Conservation (phyloP, 1,140 invertebrate genomes). For the Drosophila pallidifrons region DNA sequence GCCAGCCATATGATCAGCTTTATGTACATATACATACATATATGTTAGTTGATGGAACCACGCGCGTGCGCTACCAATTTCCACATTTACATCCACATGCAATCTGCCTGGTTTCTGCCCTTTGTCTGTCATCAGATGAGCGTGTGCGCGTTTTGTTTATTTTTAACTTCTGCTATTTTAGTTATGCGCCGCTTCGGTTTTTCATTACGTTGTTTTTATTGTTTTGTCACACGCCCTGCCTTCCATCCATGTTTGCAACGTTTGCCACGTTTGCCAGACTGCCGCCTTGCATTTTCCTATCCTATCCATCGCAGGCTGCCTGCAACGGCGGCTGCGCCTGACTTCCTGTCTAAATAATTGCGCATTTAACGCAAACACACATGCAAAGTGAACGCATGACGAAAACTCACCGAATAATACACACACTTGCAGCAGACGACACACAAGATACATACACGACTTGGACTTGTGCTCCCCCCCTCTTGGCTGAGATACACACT, state of each 20-base stretch:
- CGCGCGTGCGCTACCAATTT: constrained; percentile 12
- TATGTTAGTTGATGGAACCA: neutral
- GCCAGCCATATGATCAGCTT: constrained; percentile 1
- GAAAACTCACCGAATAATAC: constrained; percentile 16
- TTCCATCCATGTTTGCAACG: neutral
- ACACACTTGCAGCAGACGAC: constrained; percentile 12
- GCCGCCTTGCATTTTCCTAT: constrained; percentile 56
- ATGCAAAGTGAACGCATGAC: constrained; percentile 49
- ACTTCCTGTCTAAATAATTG: constrained; percentile 77
- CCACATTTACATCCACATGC: constrained; percentile 5
- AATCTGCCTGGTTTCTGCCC: constrained; percentile 38
- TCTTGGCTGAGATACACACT: neutral
- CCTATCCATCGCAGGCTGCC: constrained; percentile 25
- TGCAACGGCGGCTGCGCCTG: constrained; percentile 31
- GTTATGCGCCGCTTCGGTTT: constrained; percentile 55
- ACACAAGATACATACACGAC: neutral
- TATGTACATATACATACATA: neutral
- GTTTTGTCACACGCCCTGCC: constrained; percentile 49
- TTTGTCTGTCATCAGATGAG: constrained; percentile 61
- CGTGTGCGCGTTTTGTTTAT: constrained; percentile 65
- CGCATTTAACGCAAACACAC: constrained; percentile 58
- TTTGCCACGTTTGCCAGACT: constrained; percentile 7
- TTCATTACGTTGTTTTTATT: constrained; percentile 55
- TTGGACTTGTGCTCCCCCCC: neutral
- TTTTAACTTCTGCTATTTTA: constrained; percentile 73